Base-by-base conservation (phyloP, 2,797 vertebrate species). In the Urophycis tenuis region DNA sequence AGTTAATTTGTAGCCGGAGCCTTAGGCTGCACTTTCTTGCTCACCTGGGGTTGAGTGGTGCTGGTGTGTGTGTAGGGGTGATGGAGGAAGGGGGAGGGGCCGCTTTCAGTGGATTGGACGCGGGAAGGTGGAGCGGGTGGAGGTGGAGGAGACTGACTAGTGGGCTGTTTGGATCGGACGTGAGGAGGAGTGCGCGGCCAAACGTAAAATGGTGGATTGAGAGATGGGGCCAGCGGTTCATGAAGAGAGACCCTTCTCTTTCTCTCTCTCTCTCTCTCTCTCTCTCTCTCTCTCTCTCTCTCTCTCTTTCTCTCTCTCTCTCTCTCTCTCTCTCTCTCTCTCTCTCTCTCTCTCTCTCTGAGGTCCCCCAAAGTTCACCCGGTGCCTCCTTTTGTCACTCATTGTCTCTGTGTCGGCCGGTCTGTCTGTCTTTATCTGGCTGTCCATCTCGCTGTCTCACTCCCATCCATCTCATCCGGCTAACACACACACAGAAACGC, bases 1-100 rank as follows among this genome's bases (percentile, higher is more conserved):
- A 81, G 89, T 88, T 92, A 91, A 92, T 92, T 90, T 89, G 84
- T 49, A 85, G 76, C 70, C 79, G 78, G 81, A 89, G 82, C 78
- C 5, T 22, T 7, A n/a, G 45, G 19, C 45, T 53, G 45, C 45
- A 22, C 45, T 22, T 22, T 17, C 45, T 82, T 67, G 5, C 78
- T 80, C 79, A 79, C 76, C 71, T 74, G 74, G 84, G 77, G 76
- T 69, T 72, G 22, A 33, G 70, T 33, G 30, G 70, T 5, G 15
- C 9, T 81, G 79, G 82, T 86, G 85, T 86, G 11, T 39, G 36
- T 17, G 41, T 7, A 81, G 71, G 76, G 75, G 14, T 31, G 45
- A 75, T 71, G 82, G 75, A 81, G 71, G 79, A 22, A 70, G 78
- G 74, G 84, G 77, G 75, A 76, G 67, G 70, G 82, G 78, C 75